A percentile compares a stretch with the other conserved stretches of the same genome.
Evolutionary conservation across 1,140 invertebrate species (phyloP).

Genomic region (Drosophila bocqueti): DNA sequence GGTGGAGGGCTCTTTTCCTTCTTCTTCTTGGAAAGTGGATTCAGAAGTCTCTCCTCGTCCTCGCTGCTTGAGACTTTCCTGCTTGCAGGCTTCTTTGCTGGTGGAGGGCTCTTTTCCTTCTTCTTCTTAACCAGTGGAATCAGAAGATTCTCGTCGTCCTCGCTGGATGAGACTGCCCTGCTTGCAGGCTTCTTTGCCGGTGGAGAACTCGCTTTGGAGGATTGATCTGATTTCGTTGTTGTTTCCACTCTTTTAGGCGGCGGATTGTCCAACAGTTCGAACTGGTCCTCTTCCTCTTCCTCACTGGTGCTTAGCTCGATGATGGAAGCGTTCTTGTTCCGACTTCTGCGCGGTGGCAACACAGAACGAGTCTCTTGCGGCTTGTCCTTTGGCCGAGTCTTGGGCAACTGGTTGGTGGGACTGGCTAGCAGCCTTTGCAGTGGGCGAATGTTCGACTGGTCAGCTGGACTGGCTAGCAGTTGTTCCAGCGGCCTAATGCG

Average conservation of each 20-base stretch:
- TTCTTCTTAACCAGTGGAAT: no score
- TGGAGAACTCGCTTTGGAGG: neutral
- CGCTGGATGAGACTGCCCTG: neutral
- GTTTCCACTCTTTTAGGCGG: neutral
- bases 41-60: no score
- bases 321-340: slow-evolving; percentile 57
- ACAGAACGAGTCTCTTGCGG: slow-evolving; percentile 1
- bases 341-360: slow-evolving; percentile 29
- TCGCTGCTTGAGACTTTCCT: no score
- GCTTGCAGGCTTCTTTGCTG: no score
- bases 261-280: neutral
- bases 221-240: neutral
- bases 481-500: slow-evolving; percentile 3
- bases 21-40: no score
- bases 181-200: neutral
- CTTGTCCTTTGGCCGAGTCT: neutral
- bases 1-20: neutral
- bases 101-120: no score
- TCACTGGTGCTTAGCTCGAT: slow-evolving; percentile 70
- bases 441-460: neutral
- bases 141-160: neutral
- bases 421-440: neutral
- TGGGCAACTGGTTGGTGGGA: neutral
- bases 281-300: slow-evolving; percentile 4
- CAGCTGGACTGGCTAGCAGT: neutral